Percentiles rank a stretch among this genome's conserved stretches.
These are phyloP conservation scores for Theretra japonica DNA, from an alignment of 2,888 invertebrate species.

Conservation along the genomic window DNA sequence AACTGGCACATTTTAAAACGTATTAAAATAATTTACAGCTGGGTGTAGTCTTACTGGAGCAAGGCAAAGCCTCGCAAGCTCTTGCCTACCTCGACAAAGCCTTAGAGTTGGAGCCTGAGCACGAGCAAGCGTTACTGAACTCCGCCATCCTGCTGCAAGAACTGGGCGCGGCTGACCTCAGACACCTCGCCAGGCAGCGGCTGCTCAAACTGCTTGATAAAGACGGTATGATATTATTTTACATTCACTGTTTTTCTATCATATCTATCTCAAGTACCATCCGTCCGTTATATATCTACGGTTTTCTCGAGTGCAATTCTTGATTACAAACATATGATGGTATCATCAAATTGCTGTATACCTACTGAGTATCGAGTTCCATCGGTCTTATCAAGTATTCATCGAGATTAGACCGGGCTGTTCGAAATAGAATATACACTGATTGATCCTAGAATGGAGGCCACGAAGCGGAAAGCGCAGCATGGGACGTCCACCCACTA, in stretches of 20 bases:
- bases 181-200: conserved; percentile 92
- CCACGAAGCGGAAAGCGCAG: too few species aligned
- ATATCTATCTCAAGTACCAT: too few species aligned
- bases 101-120: conserved; percentile 95
- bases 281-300: too few species aligned
- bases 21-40: conserved; percentile 82
- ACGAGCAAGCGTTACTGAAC: conserved; percentile 96
- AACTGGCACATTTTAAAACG: background rate
- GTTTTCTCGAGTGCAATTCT: too few species aligned
- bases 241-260: background rate
- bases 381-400: too few species aligned
- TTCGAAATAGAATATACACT: too few species aligned
- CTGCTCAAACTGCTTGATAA: conserved; percentile 92
- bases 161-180: conserved; percentile 90
- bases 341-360: too few species aligned
- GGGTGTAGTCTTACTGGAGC: conserved; percentile 97
- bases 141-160: conserved; percentile 98
- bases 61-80: conserved; percentile 95
- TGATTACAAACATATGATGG: too few species aligned
- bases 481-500: too few species aligned
- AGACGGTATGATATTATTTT: conserved; percentile 74
- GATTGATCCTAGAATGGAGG: too few species aligned
- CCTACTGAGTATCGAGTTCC: too few species aligned
- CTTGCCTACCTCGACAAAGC: conserved; percentile 97
- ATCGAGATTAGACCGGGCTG: too few species aligned